Evolutionary conservation across 2,888 invertebrate genomes (phyloP).

Genomic region (Willowsia nigromaculata): DNA sequence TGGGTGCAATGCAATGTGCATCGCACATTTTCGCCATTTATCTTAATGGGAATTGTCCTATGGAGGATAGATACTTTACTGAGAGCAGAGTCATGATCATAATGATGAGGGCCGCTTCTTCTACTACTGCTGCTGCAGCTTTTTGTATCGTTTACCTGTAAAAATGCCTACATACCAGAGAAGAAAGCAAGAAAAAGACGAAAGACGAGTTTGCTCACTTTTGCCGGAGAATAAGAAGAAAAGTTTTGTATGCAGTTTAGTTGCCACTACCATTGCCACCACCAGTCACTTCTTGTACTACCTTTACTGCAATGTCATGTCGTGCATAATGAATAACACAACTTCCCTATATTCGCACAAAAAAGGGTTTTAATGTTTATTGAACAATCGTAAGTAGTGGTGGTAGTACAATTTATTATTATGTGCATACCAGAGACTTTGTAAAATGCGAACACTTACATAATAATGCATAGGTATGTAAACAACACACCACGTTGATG

Average conservation of each 20-base stretch:
- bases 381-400: neutral
- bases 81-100: neutral
- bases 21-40: conserved; percentile 42
- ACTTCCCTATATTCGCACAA: conserved; percentile 27
- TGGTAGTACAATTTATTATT: conserved; percentile 21
- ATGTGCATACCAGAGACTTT: conserved; percentile 39
- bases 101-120: neutral
- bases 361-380: conserved; percentile 23
- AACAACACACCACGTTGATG: conserved; percentile 19
- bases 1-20: conserved; percentile 49
- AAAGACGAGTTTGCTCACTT: conserved; percentile 53
- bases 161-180: conserved; percentile 36
- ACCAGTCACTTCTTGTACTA: neutral
- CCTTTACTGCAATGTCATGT: conserved; percentile 20
- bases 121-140: neutral
- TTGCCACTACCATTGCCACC: conserved; percentile 7
- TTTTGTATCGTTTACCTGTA: conserved; percentile 41
- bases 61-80: conserved; percentile 19
- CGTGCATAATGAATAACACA: conserved; percentile 23
- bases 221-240: conserved; percentile 38
- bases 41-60: conserved; percentile 8
- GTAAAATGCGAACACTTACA: conserved; percentile 40
- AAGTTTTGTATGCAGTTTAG: conserved; percentile 6
- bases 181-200: conserved; percentile 29
- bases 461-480: conserved; percentile 45